phyloP scores from a whole-genome alignment of 1,140 invertebrate species.

The Oreohelix idahoensis region DNA sequence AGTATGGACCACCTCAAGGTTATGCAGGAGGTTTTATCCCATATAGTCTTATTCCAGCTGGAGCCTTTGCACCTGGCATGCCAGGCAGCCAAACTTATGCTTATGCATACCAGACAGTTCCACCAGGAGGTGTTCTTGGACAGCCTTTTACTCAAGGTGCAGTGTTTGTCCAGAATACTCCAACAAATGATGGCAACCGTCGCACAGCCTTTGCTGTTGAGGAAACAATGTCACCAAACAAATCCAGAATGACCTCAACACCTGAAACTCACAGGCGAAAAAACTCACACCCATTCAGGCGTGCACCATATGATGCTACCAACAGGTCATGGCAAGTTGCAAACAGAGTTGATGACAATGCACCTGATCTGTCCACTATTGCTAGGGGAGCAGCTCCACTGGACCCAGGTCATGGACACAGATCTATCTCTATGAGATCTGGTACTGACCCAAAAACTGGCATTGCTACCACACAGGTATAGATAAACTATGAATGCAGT shows the following conservation, averaged over 20 bases:
- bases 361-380: conserved; percentile 48
- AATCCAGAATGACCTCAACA: background rate
- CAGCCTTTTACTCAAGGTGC: conserved; percentile 47
- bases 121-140: conserved; percentile 15
- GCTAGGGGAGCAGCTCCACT: conserved; percentile 49
- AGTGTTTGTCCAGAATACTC: conserved; percentile 53
- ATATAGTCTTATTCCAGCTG: conserved; percentile 46
- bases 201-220: conserved; percentile 49
- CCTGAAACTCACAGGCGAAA: conserved; percentile 8
- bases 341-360: conserved; percentile 46
- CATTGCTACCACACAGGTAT: conserved; percentile 54
- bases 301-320: conserved; percentile 6
- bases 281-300: background rate
- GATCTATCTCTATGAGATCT: conserved; percentile 54
- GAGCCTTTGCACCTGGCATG: conserved; percentile 38
- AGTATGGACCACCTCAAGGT: conserved; percentile 42
- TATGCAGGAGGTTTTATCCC: conserved; percentile 45
- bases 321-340: background rate
- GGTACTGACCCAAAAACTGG: conserved; percentile 55
- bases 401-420: conserved; percentile 53
- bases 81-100: conserved; percentile 49
- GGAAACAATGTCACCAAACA: conserved; percentile 11
- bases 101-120: conserved; percentile 54
- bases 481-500: no score
- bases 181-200: conserved; percentile 46